Evolutionary conservation across 2,113 vertebrate species (phyloP).

Genomic region (Cyanoramphus novaezelandiae): DNA sequence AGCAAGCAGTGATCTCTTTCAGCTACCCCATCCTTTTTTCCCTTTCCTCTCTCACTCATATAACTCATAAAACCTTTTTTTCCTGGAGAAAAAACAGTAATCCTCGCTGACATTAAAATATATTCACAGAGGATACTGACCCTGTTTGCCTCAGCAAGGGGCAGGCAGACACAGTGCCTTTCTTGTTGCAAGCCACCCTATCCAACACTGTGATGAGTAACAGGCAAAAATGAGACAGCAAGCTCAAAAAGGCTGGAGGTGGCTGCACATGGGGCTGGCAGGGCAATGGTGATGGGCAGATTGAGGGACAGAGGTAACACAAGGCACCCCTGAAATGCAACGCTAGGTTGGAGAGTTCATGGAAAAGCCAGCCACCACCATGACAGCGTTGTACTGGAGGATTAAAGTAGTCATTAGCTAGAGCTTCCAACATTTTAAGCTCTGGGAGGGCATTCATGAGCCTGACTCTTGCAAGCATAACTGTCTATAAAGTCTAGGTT

Average conservation of each 20-base stretch:
- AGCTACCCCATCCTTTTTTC: not conserved
- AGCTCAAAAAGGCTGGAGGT: not conserved
- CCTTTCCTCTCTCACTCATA: not conserved
- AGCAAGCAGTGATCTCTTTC: not conserved
- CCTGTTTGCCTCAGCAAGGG: not conserved
- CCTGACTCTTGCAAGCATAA: not conserved
- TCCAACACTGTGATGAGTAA: not conserved
- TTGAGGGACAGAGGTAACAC: not conserved
- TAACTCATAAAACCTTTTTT: not conserved
- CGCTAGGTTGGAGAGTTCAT: not conserved
- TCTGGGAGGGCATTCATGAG: not conserved
- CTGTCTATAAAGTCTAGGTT: not conserved
- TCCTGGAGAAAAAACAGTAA: not conserved
- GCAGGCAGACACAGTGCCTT: not conserved
- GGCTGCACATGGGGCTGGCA: not conserved
- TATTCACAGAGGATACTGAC: fast-evolving
- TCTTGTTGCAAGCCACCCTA: not conserved
- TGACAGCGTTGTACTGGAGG: not conserved
- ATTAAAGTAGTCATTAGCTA: not conserved
- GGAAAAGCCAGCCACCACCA: not conserved
- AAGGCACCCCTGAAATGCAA: not conserved
- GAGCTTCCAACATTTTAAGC: not conserved
- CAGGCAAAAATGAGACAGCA: not conserved
- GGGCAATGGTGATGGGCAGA: not conserved
- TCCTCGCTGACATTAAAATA: not conserved